phyloP scores from a whole-genome alignment of 2,797 vertebrate species.

The Pantherophis alleghaniensis region DNA sequence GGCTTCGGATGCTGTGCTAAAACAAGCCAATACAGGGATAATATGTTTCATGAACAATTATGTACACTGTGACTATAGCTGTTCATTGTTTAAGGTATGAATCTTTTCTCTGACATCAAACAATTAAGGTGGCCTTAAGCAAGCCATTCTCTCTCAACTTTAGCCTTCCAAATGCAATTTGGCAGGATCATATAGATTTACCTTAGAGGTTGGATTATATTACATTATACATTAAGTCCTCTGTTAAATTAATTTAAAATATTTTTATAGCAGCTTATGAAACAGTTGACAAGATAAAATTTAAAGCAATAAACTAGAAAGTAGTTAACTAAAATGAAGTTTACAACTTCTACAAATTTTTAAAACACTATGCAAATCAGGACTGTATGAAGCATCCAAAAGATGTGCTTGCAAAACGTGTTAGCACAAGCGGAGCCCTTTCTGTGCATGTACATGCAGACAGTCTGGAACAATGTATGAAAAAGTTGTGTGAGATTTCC shows the following conservation, averaged over 20 bases:
- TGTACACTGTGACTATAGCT: background rate
- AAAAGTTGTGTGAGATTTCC: background rate
- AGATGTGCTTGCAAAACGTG: background rate
- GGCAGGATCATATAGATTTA: background rate
- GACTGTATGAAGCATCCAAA: background rate
- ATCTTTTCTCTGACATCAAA: background rate
- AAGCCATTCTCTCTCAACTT: background rate
- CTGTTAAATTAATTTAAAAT: background rate
- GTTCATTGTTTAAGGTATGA: background rate
- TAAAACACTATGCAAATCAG: background rate
- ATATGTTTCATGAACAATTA: background rate
- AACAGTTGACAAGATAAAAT: background rate
- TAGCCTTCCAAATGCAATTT: background rate
- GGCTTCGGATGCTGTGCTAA: background rate
- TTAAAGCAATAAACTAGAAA: background rate
- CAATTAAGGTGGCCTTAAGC: background rate
- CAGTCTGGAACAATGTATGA: background rate
- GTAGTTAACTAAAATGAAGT: background rate
- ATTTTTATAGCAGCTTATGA: background rate
- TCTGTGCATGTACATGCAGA: background rate
- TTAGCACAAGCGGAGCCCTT: background rate
- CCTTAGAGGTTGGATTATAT: background rate
- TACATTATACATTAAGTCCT: background rate
- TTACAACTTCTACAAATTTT: background rate
- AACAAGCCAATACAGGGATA: background rate